Evolutionary conservation across 2,888 invertebrate species (phyloP).

Genomic region (Cataglyphis albicans): DNA sequence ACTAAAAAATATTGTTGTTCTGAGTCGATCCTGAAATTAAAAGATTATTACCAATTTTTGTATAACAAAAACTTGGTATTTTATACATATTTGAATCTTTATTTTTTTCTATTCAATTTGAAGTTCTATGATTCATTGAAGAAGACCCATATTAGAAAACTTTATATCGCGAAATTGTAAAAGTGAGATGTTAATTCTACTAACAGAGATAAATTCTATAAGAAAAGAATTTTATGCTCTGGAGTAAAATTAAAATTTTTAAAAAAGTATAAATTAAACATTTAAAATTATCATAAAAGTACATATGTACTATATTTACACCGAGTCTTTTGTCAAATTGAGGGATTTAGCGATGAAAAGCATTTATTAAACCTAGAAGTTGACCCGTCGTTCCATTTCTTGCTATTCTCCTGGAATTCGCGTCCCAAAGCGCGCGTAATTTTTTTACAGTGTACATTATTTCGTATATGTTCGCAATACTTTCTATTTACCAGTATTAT

Average conservation of each 20-base stretch:
- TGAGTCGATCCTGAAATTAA: background rate
- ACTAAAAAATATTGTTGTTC: background rate
- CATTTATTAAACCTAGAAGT: conserved; percentile 15
- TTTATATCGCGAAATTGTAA: conserved; percentile 3
- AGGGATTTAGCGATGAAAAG: conserved; percentile 3
- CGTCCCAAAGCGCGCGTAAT: conserved; percentile 29
- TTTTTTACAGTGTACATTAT: conserved; percentile 33
- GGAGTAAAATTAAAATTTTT: background rate
- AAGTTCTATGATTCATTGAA: background rate
- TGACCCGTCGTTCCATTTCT: conserved; percentile 29
- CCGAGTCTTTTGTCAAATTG: background rate
- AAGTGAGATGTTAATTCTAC: background rate
- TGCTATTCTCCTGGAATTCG: conserved; percentile 36
- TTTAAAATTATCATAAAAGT: background rate
- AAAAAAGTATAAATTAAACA: background rate
- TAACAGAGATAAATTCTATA: background rate
- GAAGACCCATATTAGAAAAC: background rate
- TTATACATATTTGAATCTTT: background rate
- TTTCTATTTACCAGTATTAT: conserved; percentile 4
- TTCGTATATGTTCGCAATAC: conserved; percentile 25
- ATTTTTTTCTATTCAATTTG: background rate
- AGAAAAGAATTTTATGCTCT: background rate
- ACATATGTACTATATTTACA: background rate
- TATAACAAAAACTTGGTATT: background rate
- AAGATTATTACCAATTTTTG: background rate